Evolutionary conservation across 1,140 invertebrate genomes (phyloP).

Genomic region (Aphaenogaster ashmeadi): DNA sequence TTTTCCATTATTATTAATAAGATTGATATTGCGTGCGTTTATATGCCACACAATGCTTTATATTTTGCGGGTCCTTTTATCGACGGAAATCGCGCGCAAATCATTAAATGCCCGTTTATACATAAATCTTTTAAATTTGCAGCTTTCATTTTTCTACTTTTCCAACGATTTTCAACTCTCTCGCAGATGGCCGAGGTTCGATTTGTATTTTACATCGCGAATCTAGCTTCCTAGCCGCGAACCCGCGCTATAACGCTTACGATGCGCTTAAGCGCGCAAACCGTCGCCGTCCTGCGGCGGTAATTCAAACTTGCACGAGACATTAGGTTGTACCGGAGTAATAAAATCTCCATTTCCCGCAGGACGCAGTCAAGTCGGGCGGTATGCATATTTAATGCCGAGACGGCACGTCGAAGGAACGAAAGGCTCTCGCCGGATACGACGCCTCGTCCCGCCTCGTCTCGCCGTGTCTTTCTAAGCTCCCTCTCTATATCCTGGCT

Average conservation of each 20-base stretch:
- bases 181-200: neutral
- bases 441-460: slow-evolving; percentile 40
- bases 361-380: slow-evolving; percentile 76
- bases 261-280: slow-evolving; percentile 60
- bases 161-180: neutral
- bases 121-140: neutral
- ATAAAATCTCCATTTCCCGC: slow-evolving; percentile 79
- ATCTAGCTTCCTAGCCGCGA: slow-evolving; percentile 3
- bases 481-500: slow-evolving; percentile 32
- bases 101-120: neutral
- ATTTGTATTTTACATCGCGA: slow-evolving; percentile 24
- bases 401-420: slow-evolving; percentile 74
- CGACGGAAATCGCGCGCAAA: neutral
- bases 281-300: slow-evolving; percentile 54
- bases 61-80: slow-evolving; percentile 20
- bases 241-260: slow-evolving; percentile 41
- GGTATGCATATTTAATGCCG: slow-evolving; percentile 77
- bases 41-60: neutral
- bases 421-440: slow-evolving; percentile 57
- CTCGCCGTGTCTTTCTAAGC: slow-evolving; percentile 57
- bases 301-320: slow-evolving; percentile 77
- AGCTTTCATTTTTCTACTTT: neutral
- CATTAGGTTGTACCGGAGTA: slow-evolving; percentile 77
- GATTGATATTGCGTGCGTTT: slow-evolving; percentile 29
- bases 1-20: slow-evolving; percentile 51